Evolutionary conservation across 2,797 vertebrate species (phyloP).

Genomic region (Petrocephalus schoutedeni): DNA sequence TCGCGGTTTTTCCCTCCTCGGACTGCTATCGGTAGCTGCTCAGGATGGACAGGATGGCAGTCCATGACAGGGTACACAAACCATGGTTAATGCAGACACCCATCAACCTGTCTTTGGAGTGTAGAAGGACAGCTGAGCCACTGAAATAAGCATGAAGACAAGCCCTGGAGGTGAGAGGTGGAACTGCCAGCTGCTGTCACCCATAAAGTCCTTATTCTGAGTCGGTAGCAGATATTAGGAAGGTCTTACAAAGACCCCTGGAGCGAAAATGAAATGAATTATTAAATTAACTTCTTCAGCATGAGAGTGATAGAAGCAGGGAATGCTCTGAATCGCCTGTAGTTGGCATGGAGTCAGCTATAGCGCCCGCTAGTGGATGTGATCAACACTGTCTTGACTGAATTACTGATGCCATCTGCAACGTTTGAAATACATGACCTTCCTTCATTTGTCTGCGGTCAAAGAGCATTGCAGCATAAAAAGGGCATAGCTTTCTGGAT

Average conservation of each 20-base stretch:
- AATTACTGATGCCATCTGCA: not conserved
- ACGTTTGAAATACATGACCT: not conserved
- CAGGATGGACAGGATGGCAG: not conserved
- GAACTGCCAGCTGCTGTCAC: not conserved
- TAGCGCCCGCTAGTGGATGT: not conserved
- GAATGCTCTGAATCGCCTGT: not conserved
- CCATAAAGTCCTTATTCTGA: not conserved
- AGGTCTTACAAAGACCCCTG: not conserved
- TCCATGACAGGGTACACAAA: not conserved
- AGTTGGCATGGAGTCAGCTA: not conserved
- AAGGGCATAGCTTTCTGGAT: not conserved
- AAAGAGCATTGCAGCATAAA: not conserved
- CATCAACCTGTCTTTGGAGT: not conserved
- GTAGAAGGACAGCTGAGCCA: not conserved
- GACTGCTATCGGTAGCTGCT: not conserved
- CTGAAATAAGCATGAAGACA: not conserved
- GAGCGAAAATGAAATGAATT: not conserved
- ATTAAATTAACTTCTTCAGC: not conserved
- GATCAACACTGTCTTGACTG: not conserved
- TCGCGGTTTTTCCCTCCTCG: not conserved
- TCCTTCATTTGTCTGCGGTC: not conserved
- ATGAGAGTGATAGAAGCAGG: not conserved
- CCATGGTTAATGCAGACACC: not conserved
- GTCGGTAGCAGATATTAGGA: not conserved
- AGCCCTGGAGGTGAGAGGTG: not conserved